Evolutionary conservation across 2,797 vertebrate species (phyloP).

Genomic region (Sebastes matsubarae): DNA sequence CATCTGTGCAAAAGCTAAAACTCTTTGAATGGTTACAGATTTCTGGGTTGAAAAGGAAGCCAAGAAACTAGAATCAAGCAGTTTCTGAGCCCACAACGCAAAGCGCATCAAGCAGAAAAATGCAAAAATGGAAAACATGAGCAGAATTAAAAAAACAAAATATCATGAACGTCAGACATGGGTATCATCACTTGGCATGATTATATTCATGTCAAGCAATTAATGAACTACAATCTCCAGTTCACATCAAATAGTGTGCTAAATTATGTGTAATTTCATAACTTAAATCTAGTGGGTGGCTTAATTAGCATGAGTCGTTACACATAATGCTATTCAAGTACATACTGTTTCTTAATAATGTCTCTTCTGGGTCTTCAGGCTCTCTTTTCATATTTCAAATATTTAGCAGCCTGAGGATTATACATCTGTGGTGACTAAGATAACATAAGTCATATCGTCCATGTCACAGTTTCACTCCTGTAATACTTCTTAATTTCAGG

Average conservation of each 20-base stretch:
- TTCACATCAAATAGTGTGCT: not conserved
- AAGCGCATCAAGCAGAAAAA: constrained; percentile 2
- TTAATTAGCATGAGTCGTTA: not conserved
- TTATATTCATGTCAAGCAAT: not conserved
- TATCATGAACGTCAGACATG: not conserved
- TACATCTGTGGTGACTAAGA: not conserved
- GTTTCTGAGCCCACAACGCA: constrained; percentile 1
- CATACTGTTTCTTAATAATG: not conserved
- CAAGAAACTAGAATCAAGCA: not conserved
- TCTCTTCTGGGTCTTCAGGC: not conserved
- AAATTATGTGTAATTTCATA: not conserved
- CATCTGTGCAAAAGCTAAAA: not conserved
- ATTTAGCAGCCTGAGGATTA: not conserved
- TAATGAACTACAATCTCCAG: not conserved
- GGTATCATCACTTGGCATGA: not conserved
- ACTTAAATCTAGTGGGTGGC: not conserved
- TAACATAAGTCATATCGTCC: not conserved
- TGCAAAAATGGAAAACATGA: not conserved
- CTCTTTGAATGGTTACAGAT: not conserved
- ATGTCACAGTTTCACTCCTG: not conserved
- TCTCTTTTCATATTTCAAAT: not conserved
- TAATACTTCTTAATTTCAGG: not conserved
- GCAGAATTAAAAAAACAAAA: not conserved
- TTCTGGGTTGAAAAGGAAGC: not conserved
- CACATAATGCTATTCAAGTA: not conserved